phyloP scores from a whole-genome alignment of 2,113 vertebrate genomes.

The Neogale vison region DNA sequence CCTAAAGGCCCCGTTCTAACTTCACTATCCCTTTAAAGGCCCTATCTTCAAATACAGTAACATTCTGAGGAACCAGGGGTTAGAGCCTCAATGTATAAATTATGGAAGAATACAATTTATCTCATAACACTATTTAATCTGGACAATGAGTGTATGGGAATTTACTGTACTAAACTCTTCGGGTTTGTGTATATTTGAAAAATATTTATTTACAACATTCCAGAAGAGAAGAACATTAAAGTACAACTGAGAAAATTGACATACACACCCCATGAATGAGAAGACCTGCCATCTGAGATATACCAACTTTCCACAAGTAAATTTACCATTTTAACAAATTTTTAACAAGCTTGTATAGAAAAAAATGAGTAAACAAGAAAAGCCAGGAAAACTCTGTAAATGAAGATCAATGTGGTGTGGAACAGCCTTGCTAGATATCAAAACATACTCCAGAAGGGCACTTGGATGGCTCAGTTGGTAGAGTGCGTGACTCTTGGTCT shows the following conservation, averaged over 20 bases:
- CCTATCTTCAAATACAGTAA: neutral
- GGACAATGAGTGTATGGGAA: neutral
- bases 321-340: neutral
- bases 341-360: neutral
- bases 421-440: neutral
- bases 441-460: neutral
- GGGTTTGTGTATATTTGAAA: neutral
- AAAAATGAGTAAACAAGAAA: conserved; percentile 5
- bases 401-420: neutral
- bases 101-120: neutral
- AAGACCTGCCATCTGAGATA: neutral
- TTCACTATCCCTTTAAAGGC: neutral
- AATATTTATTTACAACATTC: neutral
- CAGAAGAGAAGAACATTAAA: neutral
- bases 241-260: neutral
- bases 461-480: neutral
- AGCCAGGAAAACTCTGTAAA: neutral
- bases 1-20: neutral
- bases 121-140: neutral
- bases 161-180: neutral
- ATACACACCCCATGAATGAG: neutral
- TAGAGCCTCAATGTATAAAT: neutral
- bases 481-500: no score
- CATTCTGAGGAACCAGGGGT: neutral
- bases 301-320: neutral